Conservation (phyloP, 2,888 invertebrate genomes). For the Sialis lutaria region DNA sequence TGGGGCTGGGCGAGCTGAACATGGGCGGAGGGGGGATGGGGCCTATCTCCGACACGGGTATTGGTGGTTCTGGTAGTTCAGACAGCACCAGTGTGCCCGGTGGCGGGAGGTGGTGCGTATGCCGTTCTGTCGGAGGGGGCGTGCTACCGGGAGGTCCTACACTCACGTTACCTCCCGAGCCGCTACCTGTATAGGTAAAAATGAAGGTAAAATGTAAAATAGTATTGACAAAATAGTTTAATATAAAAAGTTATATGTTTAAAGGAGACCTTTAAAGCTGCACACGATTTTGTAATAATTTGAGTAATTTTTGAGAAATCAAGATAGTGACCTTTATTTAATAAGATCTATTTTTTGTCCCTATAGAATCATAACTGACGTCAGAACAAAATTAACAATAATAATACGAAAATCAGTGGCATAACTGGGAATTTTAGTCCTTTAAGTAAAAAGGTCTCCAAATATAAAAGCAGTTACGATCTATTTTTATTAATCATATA, state of each 20-base stretch:
- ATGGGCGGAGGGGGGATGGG: constrained; percentile 89
- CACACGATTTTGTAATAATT: neutral
- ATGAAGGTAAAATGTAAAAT: neutral
- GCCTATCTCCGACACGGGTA: constrained; percentile 82
- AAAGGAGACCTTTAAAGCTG: neutral
- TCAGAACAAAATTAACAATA: too few relatives aligned
- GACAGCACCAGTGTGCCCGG: constrained; percentile 46
- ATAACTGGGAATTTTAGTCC: too few relatives aligned
- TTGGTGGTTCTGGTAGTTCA: constrained; percentile 81
- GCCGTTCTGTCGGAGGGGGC: constrained; percentile 24
- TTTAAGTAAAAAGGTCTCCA: too few relatives aligned
- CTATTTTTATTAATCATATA: too few relatives aligned
- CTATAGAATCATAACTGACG: too few relatives aligned
- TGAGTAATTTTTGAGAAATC: neutral
- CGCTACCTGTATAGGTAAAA: constrained; percentile 19
- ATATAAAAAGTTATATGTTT: neutral
- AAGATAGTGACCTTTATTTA: too few relatives aligned
- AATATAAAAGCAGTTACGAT: too few relatives aligned
- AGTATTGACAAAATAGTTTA: neutral
- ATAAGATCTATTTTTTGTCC: too few relatives aligned
- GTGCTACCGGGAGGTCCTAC: constrained; percentile 22
- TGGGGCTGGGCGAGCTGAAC: constrained; percentile 81
- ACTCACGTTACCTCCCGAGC: constrained; percentile 20
- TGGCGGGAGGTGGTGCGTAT: constrained; percentile 11
- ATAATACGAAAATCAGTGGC: too few relatives aligned